Evolutionary conservation across 1,140 invertebrate genomes (phyloP), one percentile per base, ranked within the genome.

Genomic region (Maniola jurtina): DNA sequence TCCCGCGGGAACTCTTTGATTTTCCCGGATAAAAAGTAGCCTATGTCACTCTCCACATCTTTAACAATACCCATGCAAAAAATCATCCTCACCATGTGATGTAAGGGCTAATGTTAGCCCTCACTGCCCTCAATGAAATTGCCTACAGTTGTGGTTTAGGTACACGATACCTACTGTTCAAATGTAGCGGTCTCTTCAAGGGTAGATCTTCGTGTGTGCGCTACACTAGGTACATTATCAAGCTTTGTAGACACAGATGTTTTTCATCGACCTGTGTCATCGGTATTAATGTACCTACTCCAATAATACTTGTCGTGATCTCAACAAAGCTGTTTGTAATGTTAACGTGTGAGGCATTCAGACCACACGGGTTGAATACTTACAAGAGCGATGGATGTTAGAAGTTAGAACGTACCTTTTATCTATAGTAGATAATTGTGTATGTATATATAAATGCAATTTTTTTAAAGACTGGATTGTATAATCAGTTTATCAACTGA

Each of bases 201-300:
- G 48, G 48, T 80, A 85, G 76, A 82, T 75, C 79, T 86, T 89
- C 83, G 80, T 68, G 71, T 61, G n/a, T 79, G 75, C 70, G 72
- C 65, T 76, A n/a, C n/a, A n/a, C n/a, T 25, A 25, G 25, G 25
- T 4, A 79, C 78, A 81, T 82, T 88, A 83, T 84, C 75, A 66
- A 73, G 74, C 59, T 71, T 76, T 83, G 83, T 89, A 68, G 84
- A 89, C 82, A 88, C 87, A 89, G 84, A 81, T 88, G 87, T 84
- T 81, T 79, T 79, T 87, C 84, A 84, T 88, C 81, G 80, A 77
- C 76, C 79, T 88, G 83, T 89, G 87, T 88, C 86, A 88, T 87
- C 84, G 79, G 81, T 87, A 87, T 88, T 84, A 88, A 88, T 83
- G 81, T 86, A 72, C 72, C 42, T 45, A 75, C 72, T 83, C 80